Evolutionary conservation across 2,113 vertebrate species (phyloP), one percentile per base, ranked within the genome.

Genomic region (Petrocephalus microphthalmus): DNA sequence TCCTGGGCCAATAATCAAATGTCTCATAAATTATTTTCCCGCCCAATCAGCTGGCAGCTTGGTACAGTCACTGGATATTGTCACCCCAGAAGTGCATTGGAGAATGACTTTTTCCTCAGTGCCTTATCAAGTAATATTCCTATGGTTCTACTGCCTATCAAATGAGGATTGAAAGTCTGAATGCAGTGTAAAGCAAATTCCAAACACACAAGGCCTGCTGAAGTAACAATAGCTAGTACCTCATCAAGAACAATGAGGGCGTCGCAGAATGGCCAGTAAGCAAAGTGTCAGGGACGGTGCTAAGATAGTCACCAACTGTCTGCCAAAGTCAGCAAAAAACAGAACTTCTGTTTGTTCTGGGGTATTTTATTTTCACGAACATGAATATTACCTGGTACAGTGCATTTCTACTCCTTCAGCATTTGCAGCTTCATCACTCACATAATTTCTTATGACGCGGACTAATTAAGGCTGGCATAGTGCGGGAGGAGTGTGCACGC

Each of bases 361-460:
- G 17, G 29, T 2, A 29, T 78, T 78, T 78, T 42, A 78, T 42
- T 78, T 78, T 78, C 19, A 19, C 5, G 15, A n/a, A 47, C 67
- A 89, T 88, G 93, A 94, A 93, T 89, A 88, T 93, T 94, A 93
- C 93, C 92, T 92, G 93, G 37, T 93, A 89, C 91, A 93, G 92
- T 93, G 94, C 94, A 92, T 94, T 86, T 93, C 92, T 94, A 93
- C 94, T 94, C 93, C 92, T 89, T 90, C 90, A 90, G 91, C 89
- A 91, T 95, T 94, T 94, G 93, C 94, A 95, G 93, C 94, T 94
- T 93, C 92, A 92, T 92, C 94, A 93, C 93, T 93, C 93, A 92
- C 93, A 95, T 94, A 92, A 95, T 96, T 94, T 93, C 92, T 92
- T 94, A 91, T 94, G 91, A 92, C 89, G 89, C 90, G 91, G 88